Evolutionary conservation across 2,888 invertebrate genomes (phyloP).

Genomic region (Drosophila nr. fundita): DNA sequence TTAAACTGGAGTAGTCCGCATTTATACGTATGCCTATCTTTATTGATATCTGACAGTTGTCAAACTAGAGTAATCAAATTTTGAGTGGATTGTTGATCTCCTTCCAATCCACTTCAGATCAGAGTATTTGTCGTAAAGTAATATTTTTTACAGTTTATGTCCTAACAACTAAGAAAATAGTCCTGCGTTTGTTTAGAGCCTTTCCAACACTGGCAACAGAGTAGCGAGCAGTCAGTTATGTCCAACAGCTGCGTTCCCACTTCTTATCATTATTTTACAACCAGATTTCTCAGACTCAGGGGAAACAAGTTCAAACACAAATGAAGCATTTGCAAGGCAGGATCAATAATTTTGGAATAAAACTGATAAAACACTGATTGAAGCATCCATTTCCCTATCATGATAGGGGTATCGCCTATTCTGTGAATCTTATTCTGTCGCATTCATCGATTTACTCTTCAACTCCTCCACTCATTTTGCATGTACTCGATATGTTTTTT

Average conservation of each 20-base stretch:
- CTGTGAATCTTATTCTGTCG: background rate
- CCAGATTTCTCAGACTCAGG: background rate
- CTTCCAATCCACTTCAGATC: background rate
- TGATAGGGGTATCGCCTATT: background rate
- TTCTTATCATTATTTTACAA: background rate
- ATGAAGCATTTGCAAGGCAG: background rate
- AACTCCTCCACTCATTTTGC: constrained; percentile 65
- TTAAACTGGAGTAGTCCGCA: background rate
- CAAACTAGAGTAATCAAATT: no score
- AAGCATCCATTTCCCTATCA: background rate
- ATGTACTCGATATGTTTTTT: constrained; percentile 71
- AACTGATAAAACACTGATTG: background rate
- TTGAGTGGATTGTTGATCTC: background rate
- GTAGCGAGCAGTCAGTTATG: background rate
- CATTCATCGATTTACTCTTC: constrained; percentile 34
- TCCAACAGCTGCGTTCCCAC: background rate
- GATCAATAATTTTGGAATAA: background rate
- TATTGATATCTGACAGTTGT: background rate
- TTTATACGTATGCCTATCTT: background rate
- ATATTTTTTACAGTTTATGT: background rate
- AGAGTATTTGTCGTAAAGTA: background rate
- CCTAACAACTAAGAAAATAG: background rate
- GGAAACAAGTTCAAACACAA: background rate
- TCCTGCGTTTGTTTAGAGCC: no score
- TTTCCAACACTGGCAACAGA: background rate